Evolutionary conservation across 92 coral and sea anemone genomes (phyloP), one percentile per base, ranked within the genome.

Genomic region (Zoanthus sansibaricus): DNA sequence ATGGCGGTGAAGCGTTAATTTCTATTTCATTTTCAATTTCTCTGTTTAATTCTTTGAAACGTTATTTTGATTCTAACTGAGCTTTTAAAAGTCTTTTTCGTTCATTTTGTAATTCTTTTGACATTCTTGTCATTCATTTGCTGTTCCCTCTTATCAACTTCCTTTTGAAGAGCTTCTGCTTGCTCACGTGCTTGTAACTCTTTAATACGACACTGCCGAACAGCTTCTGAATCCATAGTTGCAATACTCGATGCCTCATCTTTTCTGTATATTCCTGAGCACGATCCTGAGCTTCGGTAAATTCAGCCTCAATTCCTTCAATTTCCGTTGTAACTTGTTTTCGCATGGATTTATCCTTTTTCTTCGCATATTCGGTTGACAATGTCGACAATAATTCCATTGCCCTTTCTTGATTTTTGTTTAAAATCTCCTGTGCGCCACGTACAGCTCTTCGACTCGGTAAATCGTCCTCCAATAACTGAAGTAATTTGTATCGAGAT

Each of bases 371-470:
- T 80, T 86, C 89, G 8, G 62, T 45, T 5, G 90, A 82, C 67
- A 86, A 79, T 70, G 69, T 21, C 7, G 77, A 68, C 82, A 90
- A 86, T 25, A 82, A 75, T 73, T 42, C 72, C 83, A 86, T 80
- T 5, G 88, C 88, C 66, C 70, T 17, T 75, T 87, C 90, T 64
- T 87, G 88, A 55, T 45, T 76, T 25, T 79, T 71, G 72, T 82
- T 83, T 31, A 91, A 86, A 62, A 76, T 14, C 48, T 74, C 89
- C 15, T 89, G 86, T 1, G 61, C 47, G 77, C 78, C 66, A 58
- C 79, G 73, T 32, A 91, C 72, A 66, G 88, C 86, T 78, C 90
- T 83, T 64, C 90, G 94, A 56, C 87, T 91, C 17, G 92, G 92
- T 61, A 71, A 84, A 78, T 88, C 94, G 59, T 87, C 89, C 31